phyloP scores from a whole-genome alignment of 2,888 invertebrate species.

The Pollenia labialis region DNA sequence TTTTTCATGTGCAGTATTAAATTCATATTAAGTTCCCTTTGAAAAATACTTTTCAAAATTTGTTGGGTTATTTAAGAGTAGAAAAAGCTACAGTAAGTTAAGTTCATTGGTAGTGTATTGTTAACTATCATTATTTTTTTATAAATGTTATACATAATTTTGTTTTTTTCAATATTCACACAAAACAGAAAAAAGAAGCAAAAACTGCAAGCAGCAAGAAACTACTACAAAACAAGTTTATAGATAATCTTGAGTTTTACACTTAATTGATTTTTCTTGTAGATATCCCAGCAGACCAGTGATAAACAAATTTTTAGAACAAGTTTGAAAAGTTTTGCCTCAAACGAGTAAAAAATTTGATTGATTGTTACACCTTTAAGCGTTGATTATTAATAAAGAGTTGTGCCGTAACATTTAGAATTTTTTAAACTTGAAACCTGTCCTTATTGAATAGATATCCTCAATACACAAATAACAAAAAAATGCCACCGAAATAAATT shows the following conservation, averaged over 20 bases:
- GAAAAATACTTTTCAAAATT: background rate
- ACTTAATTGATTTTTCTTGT: conserved; percentile 45
- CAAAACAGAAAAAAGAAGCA: background rate
- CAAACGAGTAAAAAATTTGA: too few relatives aligned
- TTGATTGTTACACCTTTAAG: too few relatives aligned
- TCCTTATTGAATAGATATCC: too few relatives aligned
- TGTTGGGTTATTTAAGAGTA: conserved; percentile 9
- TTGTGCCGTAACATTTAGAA: too few relatives aligned
- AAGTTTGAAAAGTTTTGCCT: too few relatives aligned
- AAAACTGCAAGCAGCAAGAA: background rate
- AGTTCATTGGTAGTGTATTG: conserved; percentile 22
- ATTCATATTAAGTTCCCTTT: background rate
- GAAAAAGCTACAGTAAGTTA: conserved; percentile 11
- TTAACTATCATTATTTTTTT: conserved; percentile 37
- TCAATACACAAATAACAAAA: too few relatives aligned
- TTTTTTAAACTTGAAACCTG: too few relatives aligned
- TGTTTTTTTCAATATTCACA: background rate
- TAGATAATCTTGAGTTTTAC: conserved; percentile 41
- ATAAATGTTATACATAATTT: background rate
- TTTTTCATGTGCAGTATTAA: too few relatives aligned
- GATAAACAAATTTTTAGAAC: background rate
- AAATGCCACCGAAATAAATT: too few relatives aligned
- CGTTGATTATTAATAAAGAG: too few relatives aligned
- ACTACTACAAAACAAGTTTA: conserved; percentile 15
- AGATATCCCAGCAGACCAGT: conserved; percentile 5